A percentile compares a stretch with the other conserved stretches of the same genome.
These are phyloP conservation scores for Microctenopoma steveboyesi DNA, from an alignment of 2,797 vertebrate genomes.

Conservation along the genomic window DNA sequence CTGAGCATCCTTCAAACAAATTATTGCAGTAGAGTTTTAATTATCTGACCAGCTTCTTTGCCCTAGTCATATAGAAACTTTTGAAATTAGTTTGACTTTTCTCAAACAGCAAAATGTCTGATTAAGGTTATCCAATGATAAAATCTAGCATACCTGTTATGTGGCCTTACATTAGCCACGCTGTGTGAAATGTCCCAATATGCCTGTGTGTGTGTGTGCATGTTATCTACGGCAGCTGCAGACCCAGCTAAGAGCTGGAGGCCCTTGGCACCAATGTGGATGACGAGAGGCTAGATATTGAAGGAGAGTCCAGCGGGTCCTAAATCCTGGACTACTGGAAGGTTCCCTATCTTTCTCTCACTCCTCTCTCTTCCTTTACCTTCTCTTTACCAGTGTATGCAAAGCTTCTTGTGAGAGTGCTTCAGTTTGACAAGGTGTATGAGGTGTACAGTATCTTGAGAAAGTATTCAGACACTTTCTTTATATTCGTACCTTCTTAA, in stretches of 20 bases:
- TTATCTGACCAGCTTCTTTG: slow-evolving; percentile 24
- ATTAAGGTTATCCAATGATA: slow-evolving; percentile 46
- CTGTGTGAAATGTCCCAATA: slow-evolving; percentile 96
- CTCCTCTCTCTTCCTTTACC: slow-evolving; percentile 68
- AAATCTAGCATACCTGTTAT: slow-evolving; percentile 65
- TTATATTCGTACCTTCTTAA: too few relatives aligned
- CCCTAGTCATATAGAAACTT: slow-evolving; percentile 21
- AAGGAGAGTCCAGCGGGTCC: slow-evolving; percentile 95
- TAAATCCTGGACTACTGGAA: slow-evolving; percentile 98
- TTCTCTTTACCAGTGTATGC: slow-evolving; percentile 75
- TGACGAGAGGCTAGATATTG: slow-evolving; percentile 96
- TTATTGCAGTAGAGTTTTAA: slow-evolving; percentile 2
- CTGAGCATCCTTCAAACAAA: slow-evolving; percentile 16
- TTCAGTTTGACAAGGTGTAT: slow-evolving; percentile 57
- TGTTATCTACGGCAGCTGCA: slow-evolving; percentile 97
- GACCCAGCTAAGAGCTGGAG: slow-evolving; percentile 97
- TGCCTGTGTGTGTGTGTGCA: slow-evolving; percentile 94
- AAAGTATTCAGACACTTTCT: neutral
- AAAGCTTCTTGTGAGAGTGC: slow-evolving; percentile 66
- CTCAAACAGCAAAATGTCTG: slow-evolving; percentile 21
- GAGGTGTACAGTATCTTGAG: slow-evolving; percentile 25
- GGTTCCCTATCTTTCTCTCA: slow-evolving; percentile 92
- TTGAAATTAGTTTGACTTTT: slow-evolving; percentile 23
- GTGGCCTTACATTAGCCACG: slow-evolving; percentile 80
- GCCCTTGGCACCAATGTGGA: slow-evolving; percentile 94